phyloP scores from a whole-genome alignment of 2,888 invertebrate genomes.

The Carabus problematicus region DNA sequence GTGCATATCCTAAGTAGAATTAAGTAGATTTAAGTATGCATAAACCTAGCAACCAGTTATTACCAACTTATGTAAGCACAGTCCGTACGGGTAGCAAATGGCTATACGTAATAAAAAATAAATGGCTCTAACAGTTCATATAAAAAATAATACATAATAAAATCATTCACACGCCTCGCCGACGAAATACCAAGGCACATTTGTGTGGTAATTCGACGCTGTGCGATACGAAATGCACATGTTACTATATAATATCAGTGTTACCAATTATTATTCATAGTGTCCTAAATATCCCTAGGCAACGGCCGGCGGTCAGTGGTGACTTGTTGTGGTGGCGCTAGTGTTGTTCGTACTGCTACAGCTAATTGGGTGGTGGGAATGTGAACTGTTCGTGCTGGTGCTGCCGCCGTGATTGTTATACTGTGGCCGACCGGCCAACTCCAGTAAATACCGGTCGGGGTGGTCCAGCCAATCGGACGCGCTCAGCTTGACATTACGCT shows the following conservation, averaged over 20 bases:
- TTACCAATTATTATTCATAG: background rate
- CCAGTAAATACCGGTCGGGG: conserved; percentile 90
- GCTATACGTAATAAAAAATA: no score
- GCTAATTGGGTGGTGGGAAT: background rate
- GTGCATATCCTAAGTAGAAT: no score
- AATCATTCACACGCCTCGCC: no score
- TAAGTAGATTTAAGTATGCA: no score
- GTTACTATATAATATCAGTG: background rate
- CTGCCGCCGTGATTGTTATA: conserved; percentile 66
- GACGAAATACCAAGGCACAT: no score
- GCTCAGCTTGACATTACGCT: conserved; percentile 83
- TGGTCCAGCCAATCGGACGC: conserved; percentile 95
- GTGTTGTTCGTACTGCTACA: background rate
- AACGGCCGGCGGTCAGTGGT: background rate
- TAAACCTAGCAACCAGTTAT: no score
- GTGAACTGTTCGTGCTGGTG: background rate
- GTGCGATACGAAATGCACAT: background rate
- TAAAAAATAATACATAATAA: no score
- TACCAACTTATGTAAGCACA: no score
- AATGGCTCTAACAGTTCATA: no score
- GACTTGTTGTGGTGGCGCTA: background rate
- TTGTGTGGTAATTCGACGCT: no score
- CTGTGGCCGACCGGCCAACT: conserved; percentile 83
- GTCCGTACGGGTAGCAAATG: no score
- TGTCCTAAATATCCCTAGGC: background rate